phyloP scores from a whole-genome alignment of 2,888 invertebrate species.

The Trissolcus brochymenae region DNA sequence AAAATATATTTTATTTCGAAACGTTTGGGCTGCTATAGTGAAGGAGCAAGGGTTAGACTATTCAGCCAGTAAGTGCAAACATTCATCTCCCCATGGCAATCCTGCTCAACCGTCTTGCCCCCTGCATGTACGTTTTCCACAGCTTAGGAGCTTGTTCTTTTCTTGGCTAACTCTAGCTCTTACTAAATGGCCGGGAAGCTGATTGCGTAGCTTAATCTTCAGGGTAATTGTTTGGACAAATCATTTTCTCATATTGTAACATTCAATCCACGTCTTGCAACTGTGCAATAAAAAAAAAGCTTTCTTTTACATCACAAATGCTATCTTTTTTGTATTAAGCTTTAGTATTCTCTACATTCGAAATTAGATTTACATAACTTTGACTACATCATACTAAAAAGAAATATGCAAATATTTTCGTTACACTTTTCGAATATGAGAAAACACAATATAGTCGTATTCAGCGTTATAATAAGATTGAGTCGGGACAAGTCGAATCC shows the following conservation, averaged over 20 bases:
- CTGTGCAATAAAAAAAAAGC: too few species aligned
- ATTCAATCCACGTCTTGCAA: too few species aligned
- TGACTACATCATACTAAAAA: too few species aligned
- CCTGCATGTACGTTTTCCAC: constrained; percentile 9
- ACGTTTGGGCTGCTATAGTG: constrained; percentile 14
- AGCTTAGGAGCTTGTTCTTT: constrained; percentile 36
- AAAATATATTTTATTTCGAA: constrained; percentile 25
- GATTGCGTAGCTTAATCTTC: constrained; percentile 37
- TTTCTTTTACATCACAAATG: too few species aligned
- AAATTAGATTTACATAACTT: too few species aligned
- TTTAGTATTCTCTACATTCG: too few species aligned
- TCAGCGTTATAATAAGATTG: constrained; percentile 49
- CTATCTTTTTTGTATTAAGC: too few species aligned
- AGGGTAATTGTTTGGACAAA: constrained; percentile 39
- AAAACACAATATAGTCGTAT: constrained; percentile 29
- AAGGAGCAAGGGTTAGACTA: constrained; percentile 54
- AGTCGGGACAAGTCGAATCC: constrained; percentile 51
- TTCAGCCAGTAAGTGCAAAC: constrained; percentile 63
- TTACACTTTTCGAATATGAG: constrained; percentile 14
- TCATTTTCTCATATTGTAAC: too few species aligned
- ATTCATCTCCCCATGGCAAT: constrained; percentile 61
- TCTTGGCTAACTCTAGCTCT: constrained; percentile 29
- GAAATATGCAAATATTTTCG: constrained; percentile 9
- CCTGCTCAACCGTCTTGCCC: constrained; percentile 40
- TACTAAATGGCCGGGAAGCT: constrained; percentile 44